Base-by-base conservation (phyloP, 2,888 invertebrate species). In the Agrochola lychnidis region DNA sequence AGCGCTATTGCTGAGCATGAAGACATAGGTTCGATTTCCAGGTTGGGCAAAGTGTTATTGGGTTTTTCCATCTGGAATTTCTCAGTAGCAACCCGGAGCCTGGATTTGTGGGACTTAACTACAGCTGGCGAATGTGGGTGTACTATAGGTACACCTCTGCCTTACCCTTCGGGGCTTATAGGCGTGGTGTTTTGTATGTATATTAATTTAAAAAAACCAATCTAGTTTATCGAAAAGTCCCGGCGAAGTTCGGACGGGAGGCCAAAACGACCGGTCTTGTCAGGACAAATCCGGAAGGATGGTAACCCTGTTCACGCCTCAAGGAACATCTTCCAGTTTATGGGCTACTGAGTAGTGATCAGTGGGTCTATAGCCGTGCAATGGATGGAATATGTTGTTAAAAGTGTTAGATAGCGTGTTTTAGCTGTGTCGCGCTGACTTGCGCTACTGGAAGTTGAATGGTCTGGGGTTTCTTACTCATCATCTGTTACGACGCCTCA, bases 261-360 rank as follows among this genome's bases (percentile, higher is more conserved):
- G 1, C 36, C 16, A 10, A 19, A 61, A 30, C 5, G 19, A 30
- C 19, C 10, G 14, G 22, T 12, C 14, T 48, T 45, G 30, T 12
- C 22, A 16, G 36, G 5, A 10, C 6, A 36, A 40, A 10, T n/a
- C 12, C 36, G 0, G 4, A 40, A 6, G 2, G 19, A 4, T 68
- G 36, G 36, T 62, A 62, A 62, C 62, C 62, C 86, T 76, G 73
- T 87, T 85, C 89, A 86, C 84, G 88, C 84, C 82, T 81, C 75
- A 61, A 87, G 86, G 86, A 84, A 40, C 70, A 22, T 68, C 83
- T 74, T 67, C 86, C 51, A 83, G 69, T 83, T 86, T 75, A 86
- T 86, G 66, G 59, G 73, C 70, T 70, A 72, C 83, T 83, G 69
- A 64, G 4, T 67, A 69, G 67, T 69, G 83, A 74, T 83, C 79